phyloP scores from a whole-genome alignment of 2,888 invertebrate species.

The Andrena camellia region DNA sequence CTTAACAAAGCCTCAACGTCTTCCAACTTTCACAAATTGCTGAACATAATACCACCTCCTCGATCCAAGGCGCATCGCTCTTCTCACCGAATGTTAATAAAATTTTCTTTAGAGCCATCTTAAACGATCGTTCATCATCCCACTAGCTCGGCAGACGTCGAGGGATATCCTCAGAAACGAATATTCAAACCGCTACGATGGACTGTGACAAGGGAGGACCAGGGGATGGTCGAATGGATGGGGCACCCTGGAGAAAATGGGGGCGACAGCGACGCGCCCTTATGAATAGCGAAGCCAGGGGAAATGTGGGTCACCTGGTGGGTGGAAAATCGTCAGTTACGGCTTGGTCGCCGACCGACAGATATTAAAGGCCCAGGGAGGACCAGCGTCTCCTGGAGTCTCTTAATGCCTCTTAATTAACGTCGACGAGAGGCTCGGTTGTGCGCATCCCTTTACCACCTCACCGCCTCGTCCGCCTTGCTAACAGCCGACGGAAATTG shows the following conservation, averaged over 20 bases:
- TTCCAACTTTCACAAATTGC: too few relatives aligned
- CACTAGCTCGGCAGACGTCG: too few relatives aligned
- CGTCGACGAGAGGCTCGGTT: conserved; percentile 65
- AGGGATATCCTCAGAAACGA: too few relatives aligned
- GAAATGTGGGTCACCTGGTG: conserved; percentile 69
- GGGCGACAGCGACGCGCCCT: conserved; percentile 17
- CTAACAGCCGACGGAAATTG: conserved; percentile 69
- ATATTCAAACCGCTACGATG: too few relatives aligned
- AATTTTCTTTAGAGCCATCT: too few relatives aligned
- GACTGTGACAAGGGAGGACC: background rate
- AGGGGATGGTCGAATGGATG: background rate
- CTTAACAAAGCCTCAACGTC: too few relatives aligned
- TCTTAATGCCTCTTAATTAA: conserved; percentile 77
- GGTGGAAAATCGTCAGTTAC: conserved; percentile 66
- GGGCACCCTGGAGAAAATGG: background rate
- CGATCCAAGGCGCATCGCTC: too few relatives aligned
- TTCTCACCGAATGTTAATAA: too few relatives aligned
- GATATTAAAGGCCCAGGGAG: conserved; percentile 72
- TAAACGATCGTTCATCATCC: too few relatives aligned
- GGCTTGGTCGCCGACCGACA: conserved; percentile 63
- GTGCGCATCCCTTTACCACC: conserved; percentile 66
- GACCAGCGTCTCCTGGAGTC: conserved; percentile 67
- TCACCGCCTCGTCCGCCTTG: conserved; percentile 54
- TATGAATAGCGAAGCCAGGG: conserved; percentile 64
- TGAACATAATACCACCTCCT: too few relatives aligned